Conservation (phyloP, 2,113 vertebrate species). For the Hyla sarda region DNA sequence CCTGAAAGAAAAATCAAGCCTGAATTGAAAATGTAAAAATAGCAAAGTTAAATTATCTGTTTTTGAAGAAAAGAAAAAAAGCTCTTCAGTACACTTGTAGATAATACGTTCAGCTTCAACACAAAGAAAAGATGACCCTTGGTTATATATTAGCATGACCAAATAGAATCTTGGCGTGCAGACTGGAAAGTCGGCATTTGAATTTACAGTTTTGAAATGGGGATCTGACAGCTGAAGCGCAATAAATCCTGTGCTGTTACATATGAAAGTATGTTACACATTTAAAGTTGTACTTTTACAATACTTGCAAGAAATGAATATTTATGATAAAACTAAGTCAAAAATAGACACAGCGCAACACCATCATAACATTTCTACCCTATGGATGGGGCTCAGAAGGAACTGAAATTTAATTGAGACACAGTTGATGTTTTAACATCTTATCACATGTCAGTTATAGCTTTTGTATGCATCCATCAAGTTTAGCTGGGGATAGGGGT, state of each 20-base stretch:
- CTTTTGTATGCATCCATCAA: neutral
- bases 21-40: slow-evolving; percentile 43
- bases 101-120: neutral
- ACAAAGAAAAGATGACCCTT: neutral
- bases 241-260: neutral
- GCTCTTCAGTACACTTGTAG: neutral
- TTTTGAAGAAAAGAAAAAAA: slow-evolving; percentile 6
- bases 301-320: neutral
- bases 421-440: neutral
- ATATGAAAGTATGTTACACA: neutral
- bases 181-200: neutral
- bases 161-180: too few species aligned
- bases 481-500: too few species aligned
- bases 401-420: neutral
- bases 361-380: neutral
- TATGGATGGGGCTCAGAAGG: neutral
- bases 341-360: neutral
- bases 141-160: neutral
- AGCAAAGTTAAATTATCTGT: slow-evolving; percentile 5
- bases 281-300: neutral
- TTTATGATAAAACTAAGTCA: neutral
- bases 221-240: neutral
- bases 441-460: neutral
- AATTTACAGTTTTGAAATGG: neutral
- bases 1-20: neutral